Percentiles rank a stretch among this genome's conserved stretches.
These are phyloP conservation scores for Adela reaumurella DNA, from an alignment of 2,888 invertebrate genomes.

Conservation along the genomic window DNA sequence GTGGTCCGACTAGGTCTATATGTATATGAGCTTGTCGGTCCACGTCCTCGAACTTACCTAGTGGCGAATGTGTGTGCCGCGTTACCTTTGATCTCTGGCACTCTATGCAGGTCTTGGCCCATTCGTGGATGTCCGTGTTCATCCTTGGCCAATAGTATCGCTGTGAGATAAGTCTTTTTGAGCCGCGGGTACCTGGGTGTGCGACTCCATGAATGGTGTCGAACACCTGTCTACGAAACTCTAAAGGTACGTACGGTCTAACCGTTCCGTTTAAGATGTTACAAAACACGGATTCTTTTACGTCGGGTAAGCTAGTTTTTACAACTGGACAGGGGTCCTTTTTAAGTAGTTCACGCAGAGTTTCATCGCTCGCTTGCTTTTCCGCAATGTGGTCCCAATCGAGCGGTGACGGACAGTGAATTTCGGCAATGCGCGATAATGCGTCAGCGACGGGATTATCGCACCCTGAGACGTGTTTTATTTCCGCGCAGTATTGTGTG, in stretches of 20 bases:
- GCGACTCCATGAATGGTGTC: background rate
- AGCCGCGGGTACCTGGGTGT: background rate
- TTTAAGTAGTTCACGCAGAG: background rate
- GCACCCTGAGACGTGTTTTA: constrained; percentile 17
- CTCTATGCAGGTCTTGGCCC: background rate
- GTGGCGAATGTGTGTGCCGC: constrained; percentile 1
- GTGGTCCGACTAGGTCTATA: constrained; percentile 12
- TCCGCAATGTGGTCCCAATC: constrained; percentile 1
- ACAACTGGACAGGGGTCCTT: background rate
- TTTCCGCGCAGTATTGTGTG: constrained; percentile 19
- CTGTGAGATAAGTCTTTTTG: background rate
- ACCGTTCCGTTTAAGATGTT: background rate
- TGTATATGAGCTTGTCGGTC: constrained; percentile 6
- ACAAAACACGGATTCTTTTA: background rate
- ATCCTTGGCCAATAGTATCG: background rate
- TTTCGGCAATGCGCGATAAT: constrained; percentile 13
- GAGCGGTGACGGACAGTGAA: background rate
- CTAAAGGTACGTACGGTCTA: background rate
- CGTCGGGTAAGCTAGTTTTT: background rate
- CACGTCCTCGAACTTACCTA: constrained; percentile 7
- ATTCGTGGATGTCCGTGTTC: background rate
- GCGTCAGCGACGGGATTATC: constrained; percentile 19
- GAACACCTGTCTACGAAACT: background rate
- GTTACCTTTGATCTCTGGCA: background rate
- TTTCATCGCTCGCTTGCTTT: background rate